Evolutionary conservation across 1,140 invertebrate genomes (phyloP).

Genomic region (Neuroterus valhalla): DNA sequence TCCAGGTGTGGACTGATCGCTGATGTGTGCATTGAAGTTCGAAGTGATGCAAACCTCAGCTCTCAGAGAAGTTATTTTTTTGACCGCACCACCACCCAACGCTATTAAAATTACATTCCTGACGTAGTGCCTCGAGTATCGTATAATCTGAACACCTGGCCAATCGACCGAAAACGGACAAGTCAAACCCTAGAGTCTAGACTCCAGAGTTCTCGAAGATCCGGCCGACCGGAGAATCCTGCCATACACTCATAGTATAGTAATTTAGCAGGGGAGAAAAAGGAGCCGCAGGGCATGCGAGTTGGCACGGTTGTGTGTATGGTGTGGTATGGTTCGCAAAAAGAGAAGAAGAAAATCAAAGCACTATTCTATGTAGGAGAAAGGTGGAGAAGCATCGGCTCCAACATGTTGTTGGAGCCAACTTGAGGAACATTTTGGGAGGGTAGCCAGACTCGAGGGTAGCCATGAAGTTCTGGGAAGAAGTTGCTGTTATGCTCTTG

Average conservation of each 20-base stretch:
- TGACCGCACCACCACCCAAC: background rate
- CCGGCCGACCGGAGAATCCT: constrained; percentile 2
- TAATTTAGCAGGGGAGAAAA: constrained; percentile 8
- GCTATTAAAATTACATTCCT: constrained; percentile 27
- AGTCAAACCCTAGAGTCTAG: constrained; percentile 29
- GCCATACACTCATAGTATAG: constrained; percentile 13
- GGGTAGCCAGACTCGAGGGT: background rate
- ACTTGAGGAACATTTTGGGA: background rate
- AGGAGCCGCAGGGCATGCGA: constrained; percentile 18
- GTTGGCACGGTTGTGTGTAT: constrained; percentile 10
- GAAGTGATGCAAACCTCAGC: too few relatives aligned
- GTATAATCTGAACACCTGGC: constrained; percentile 30
- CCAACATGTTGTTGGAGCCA: constrained; percentile 5
- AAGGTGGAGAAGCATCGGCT: background rate
- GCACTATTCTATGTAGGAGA: background rate
- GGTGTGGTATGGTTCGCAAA: background rate
- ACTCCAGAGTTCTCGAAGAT: background rate
- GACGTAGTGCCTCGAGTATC: constrained; percentile 17
- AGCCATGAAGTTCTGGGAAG: constrained; percentile 22
- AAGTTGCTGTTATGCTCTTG: constrained; percentile 12
- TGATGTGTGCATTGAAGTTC: too few relatives aligned
- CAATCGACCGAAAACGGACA: constrained; percentile 29
- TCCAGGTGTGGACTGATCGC: too few relatives aligned
- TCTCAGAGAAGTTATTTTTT: background rate
- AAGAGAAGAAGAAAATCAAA: background rate